Evolutionary conservation across 2,113 vertebrate genomes (phyloP).

Genomic region (Heteronetta atricapilla): DNA sequence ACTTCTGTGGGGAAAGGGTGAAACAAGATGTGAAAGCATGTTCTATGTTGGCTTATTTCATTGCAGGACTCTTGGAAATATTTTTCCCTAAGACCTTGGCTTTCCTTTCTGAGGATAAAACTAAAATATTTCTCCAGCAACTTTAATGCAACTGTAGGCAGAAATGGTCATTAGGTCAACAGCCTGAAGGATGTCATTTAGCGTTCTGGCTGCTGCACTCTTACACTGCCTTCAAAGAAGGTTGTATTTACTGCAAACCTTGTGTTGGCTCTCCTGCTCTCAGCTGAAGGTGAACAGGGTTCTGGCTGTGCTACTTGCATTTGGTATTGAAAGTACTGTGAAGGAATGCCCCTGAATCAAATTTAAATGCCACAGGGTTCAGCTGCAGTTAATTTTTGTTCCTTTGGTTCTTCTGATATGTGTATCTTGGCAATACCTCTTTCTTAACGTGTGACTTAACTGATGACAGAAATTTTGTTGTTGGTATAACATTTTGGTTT

Average conservation of each 20-base stretch:
- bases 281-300: fast-evolving
- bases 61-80: background rate
- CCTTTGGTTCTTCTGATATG: background rate
- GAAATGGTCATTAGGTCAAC: background rate
- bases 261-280: background rate
- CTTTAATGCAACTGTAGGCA: background rate
- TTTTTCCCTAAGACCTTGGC: background rate
- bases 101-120: background rate
- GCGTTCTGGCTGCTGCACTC: fast-evolving
- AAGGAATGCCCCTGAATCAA: background rate
- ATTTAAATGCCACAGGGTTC: fast-evolving
- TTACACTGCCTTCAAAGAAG: background rate
- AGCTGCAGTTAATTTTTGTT: background rate
- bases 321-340: background rate
- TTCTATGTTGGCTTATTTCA: no score
- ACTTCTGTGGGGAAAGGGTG: background rate
- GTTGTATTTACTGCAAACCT: background rate
- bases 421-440: background rate
- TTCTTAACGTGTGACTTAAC: background rate
- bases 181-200: background rate
- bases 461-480: background rate
- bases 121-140: background rate
- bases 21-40: background rate
- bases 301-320: background rate
- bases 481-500: background rate